Evolutionary conservation across 2,113 vertebrate genomes (phyloP).

Genomic region (Sorex fumeus): DNA sequence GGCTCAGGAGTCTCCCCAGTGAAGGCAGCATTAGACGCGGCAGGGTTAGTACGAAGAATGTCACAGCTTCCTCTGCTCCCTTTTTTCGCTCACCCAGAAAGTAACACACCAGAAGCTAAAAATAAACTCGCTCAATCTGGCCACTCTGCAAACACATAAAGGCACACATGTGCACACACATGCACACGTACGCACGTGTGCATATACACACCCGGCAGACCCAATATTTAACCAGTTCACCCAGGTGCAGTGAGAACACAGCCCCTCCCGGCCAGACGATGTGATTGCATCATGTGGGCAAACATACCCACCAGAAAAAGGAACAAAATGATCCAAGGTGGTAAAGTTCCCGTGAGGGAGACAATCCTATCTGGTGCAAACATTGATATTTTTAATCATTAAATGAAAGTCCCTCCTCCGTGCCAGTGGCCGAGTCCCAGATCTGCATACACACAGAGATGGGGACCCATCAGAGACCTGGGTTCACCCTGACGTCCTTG

Average conservation of each 20-base stretch:
- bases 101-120: background rate
- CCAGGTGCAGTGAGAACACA: background rate
- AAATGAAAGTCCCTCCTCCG: constrained; percentile 19
- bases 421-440: background rate
- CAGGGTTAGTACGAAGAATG: background rate
- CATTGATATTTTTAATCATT: constrained; percentile 44
- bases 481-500: background rate
- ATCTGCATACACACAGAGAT: background rate
- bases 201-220: background rate
- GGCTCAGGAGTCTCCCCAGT: no score
- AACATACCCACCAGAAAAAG: constrained; percentile 40
- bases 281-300: background rate
- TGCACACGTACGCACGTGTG: background rate
- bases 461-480: background rate
- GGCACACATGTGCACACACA: background rate
- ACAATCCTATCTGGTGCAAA: constrained; percentile 31
- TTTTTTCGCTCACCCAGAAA: constrained; percentile 22
- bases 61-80: background rate
- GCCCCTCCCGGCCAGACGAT: background rate
- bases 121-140: background rate
- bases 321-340: constrained; percentile 49
- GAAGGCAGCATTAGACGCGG: background rate
- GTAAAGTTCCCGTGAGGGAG: background rate
- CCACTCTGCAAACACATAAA: background rate
- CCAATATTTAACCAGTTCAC: constrained; percentile 32